Conservation (phyloP, 2,888 invertebrate species). For the Lypha dubia region DNA sequence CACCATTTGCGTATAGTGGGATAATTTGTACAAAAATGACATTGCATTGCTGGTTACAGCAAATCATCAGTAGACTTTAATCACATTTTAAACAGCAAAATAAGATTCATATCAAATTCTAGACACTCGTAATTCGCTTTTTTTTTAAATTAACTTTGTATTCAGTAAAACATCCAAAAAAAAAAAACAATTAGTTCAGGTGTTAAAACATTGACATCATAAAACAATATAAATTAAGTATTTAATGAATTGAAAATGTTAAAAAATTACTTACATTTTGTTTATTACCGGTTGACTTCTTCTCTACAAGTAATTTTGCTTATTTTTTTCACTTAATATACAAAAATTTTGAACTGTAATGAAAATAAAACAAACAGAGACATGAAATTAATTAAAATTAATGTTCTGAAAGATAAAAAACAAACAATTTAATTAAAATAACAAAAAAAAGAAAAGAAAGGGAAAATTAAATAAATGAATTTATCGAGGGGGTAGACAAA, state of each 20-base stretch:
- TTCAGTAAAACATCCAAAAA: background rate
- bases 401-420: conserved; percentile 9
- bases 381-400: conserved; percentile 49
- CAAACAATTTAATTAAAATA: conserved; percentile 50
- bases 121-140: too few relatives aligned
- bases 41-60: too few relatives aligned
- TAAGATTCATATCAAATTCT: too few relatives aligned
- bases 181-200: conserved; percentile 14
- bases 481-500: background rate
- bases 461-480: background rate
- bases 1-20: too few relatives aligned
- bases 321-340: background rate
- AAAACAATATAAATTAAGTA: conserved; percentile 14
- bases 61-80: too few relatives aligned
- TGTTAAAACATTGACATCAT: conserved; percentile 45
- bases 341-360: conserved; percentile 48
- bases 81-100: too few relatives aligned
- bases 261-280: conserved; percentile 52
- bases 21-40: too few relatives aligned
- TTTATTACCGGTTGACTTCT: conserved; percentile 1
- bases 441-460: conserved; percentile 13
- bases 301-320: conserved; percentile 20
- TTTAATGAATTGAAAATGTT: conserved; percentile 25
- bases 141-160: background rate
- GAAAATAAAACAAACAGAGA: conserved; percentile 15